Conservation (phyloP, 2,797 vertebrate genomes). For the Odontamblyopus rebecca region DNA sequence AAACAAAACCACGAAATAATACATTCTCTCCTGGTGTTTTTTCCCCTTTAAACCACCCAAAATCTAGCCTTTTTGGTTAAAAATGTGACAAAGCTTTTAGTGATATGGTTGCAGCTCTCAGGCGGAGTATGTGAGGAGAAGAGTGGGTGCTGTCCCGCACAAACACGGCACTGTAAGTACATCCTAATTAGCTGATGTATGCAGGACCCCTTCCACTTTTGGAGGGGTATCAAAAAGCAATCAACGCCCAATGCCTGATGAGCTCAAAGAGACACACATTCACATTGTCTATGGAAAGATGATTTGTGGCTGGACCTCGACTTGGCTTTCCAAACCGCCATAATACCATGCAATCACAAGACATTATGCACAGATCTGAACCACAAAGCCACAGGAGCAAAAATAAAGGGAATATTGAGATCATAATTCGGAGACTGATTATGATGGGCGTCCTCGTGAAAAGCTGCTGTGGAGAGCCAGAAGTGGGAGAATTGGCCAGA, state of each 20-base stretch:
- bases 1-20: background rate
- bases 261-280: conserved; percentile 76
- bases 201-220: conserved; percentile 80
- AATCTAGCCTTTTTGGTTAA: conserved; percentile 37
- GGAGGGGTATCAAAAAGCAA: conserved; percentile 87
- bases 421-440: conserved; percentile 77
- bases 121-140: conserved; percentile 72
- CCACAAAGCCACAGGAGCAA: conserved; percentile 70
- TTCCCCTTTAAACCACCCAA: background rate
- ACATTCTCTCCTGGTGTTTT: background rate
- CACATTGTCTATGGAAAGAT: conserved; percentile 77
- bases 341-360: conserved; percentile 80
- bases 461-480: conserved; percentile 66
- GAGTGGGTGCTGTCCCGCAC: conserved; percentile 59
- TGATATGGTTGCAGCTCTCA: conserved; percentile 67
- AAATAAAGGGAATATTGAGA: conserved; percentile 66
- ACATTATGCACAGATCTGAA: conserved; percentile 81
- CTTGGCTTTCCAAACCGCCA: conserved; percentile 67
- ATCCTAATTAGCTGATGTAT: conserved; percentile 83
- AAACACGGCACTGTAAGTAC: conserved; percentile 65
- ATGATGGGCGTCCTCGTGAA: conserved; percentile 68
- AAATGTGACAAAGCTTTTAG: conserved; percentile 67
- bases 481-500: conserved; percentile 69
- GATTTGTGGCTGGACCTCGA: conserved; percentile 71
- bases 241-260: conserved; percentile 85